Conservation (phyloP, 2,888 invertebrate species). For the Osmoderma eremita region DNA sequence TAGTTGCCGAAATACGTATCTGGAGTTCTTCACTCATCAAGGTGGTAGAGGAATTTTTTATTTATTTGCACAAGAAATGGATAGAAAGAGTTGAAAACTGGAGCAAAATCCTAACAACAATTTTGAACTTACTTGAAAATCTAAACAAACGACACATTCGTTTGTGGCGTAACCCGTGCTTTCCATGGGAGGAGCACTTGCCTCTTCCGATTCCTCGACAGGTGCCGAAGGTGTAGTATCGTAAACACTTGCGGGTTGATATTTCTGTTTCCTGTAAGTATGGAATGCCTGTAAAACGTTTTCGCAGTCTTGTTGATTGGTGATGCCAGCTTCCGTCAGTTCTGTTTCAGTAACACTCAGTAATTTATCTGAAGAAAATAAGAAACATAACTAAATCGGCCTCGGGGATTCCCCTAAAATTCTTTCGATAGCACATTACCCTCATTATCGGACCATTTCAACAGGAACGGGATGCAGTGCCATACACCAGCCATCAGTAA, state of each 20-base stretch:
- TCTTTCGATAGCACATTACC: no score
- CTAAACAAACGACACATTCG: conserved; percentile 89
- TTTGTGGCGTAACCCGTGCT: conserved; percentile 58
- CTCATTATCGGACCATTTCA: conserved; percentile 68
- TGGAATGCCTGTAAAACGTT: conserved; percentile 69
- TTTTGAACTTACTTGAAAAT: conserved; percentile 68
- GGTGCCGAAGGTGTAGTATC: conserved; percentile 42
- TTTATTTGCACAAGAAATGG: no score
- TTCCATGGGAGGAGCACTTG: conserved; percentile 55
- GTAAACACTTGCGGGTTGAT: neutral
- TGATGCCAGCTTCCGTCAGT: conserved; percentile 70
- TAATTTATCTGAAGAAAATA: conserved; percentile 56
- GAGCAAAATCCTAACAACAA: no score
- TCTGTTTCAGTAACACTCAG: conserved; percentile 68
- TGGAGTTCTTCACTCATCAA: no score
- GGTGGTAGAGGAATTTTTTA: no score
- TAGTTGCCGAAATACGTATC: no score
- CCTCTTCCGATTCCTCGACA: conserved; percentile 53
- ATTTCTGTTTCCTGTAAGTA: conserved; percentile 35
- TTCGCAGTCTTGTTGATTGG: conserved; percentile 68
- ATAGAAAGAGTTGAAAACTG: no score
- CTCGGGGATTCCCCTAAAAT: no score
- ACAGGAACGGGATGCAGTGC: conserved; percentile 80
- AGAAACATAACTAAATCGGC: no score
- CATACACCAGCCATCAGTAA: conserved; percentile 78